Base-by-base conservation (phyloP, 2,113 vertebrate genomes). In the Rhea americana region DNA sequence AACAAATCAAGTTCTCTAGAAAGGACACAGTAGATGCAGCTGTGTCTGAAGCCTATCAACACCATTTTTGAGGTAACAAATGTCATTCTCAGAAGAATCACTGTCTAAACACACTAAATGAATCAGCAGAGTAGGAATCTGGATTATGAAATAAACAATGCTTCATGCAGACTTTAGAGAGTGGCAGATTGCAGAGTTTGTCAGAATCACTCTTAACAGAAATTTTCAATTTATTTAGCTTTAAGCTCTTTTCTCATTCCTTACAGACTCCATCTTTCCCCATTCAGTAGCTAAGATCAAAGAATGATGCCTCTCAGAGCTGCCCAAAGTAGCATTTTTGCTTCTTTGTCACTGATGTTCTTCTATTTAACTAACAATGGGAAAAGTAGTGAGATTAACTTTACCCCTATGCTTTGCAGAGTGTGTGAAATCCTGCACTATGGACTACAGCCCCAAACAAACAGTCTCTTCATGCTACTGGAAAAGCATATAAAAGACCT, bases 1-100 rank as follows among this genome's bases (percentile, higher is more conserved):
- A 93, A 82, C 79, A 90, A 94, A 79, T 93, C 15, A 81, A 53
- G 13, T 51, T 53, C 26, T 79, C 21, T 94, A 63, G 58, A 82
- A 50, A 80, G 30, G 39, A 83, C 90, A n/a, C 15, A 61, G 82
- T 72, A 82, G 56, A 87, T 47, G 56, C n/a, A 82, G 71, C 71
- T 10, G 4, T 41, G 45, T 82, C 70, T 87, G 71, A 90, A 92
- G 17, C 25, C 30, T 85, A 50, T 92, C 63, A 83, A 43, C 66
- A 89, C 41, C 24, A 62, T 55, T 86, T 92, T 65, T 91, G 83
- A 89, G 35, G 53, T 45, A 81, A 35, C 26, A 78, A 74, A 73
- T 82, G 70, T 58, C 12, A 59, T 79, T 91, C 61, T 35, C 48
- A 91, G 82, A 85, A 93, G n/a, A 28, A 80, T 10, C 37, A 50